These are phyloP conservation scores for Phymanthus crucifer DNA, from an alignment of 92 coral and sea anemone species.

Conservation along the genomic window DNA sequence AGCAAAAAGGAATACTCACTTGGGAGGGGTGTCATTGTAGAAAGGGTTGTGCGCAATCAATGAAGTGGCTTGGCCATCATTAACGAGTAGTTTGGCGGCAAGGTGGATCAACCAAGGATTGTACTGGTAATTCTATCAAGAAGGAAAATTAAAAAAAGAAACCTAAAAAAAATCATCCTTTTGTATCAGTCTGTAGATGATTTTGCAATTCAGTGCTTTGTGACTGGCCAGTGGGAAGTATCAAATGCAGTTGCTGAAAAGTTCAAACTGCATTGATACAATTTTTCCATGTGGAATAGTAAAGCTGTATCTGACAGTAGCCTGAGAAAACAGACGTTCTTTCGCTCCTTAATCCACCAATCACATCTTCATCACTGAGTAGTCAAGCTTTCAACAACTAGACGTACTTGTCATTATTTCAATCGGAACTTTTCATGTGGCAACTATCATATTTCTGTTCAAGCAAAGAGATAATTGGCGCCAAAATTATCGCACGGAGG, in stretches of 20 bases:
- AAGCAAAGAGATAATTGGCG: neutral
- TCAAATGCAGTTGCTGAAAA: too few species aligned
- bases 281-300: too few species aligned
- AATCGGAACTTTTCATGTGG: neutral
- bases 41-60: constrained; percentile 91
- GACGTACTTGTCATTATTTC: neutral
- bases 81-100: constrained; percentile 90
- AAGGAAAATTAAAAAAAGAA: neutral
- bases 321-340: too few species aligned
- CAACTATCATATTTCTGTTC: neutral
- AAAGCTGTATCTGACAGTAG: too few species aligned
- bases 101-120: constrained; percentile 96
- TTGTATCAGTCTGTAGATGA: too few species aligned
- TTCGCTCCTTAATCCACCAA: too few species aligned
- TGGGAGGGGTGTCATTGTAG: constrained; percentile 74
- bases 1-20: constrained; percentile 37
- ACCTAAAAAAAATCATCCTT: too few species aligned
- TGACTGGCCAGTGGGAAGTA: too few species aligned
- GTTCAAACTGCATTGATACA: too few species aligned
- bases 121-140: constrained; percentile 77
- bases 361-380: neutral
- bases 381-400: neutral
- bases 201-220: too few species aligned
- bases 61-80: constrained; percentile 83
- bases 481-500: neutral